Base-by-base conservation (phyloP, 2,888 invertebrate species). In the Acanthosepion pharaonis region DNA sequence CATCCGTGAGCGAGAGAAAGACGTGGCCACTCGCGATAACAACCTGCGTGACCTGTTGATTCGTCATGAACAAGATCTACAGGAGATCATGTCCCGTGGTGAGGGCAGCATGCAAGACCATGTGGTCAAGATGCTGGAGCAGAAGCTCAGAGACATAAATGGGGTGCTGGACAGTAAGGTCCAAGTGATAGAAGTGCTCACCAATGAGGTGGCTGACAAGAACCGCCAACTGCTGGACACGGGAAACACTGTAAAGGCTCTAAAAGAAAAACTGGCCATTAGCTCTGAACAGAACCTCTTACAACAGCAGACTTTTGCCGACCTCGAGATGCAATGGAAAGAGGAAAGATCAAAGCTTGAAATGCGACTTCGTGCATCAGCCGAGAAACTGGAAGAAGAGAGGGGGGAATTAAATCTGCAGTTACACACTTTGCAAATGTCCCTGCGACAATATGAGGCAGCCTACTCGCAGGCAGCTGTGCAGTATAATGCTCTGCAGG, bases 251-350 rank as follows among this genome's bases (percentile, higher is more conserved):
- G 96, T 97, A 94, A 98, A 98, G 98, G 98, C 98, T 96, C 98
- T 98, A 23, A 97, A 98, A 95, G 98, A 98, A 96, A 98, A 98
- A 95, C 98, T 98, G 94, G 98, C 98, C 97, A 98, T 98, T 95
- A 98, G 98, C 42, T 98, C 98, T 96, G 98, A 98, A 96, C 98
- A 98, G 97, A 98, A 98, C 98, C 98, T 98, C 96, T 98, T 98
- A 96, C 98, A 98, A 98, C 98, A 99, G 97, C 98, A 98, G 96
- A 98, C 98, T 97, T 98, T 98, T 95, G 98, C 98, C 55, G 98
- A 98, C 28, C 98, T 98, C 97, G 98, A 98, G 97, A 97, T 98
- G 94, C 98, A 98, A 95, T 98, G 98, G 98, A 98, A 98, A 96
- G 98, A 98, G 94, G 98, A 98, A 97, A 98, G 98, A 96, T 97